Percentiles rank a stretch among this genome's conserved stretches.
phyloP scores from a whole-genome alignment of 2,888 invertebrate genomes.

The Lithophane ornitopus region DNA sequence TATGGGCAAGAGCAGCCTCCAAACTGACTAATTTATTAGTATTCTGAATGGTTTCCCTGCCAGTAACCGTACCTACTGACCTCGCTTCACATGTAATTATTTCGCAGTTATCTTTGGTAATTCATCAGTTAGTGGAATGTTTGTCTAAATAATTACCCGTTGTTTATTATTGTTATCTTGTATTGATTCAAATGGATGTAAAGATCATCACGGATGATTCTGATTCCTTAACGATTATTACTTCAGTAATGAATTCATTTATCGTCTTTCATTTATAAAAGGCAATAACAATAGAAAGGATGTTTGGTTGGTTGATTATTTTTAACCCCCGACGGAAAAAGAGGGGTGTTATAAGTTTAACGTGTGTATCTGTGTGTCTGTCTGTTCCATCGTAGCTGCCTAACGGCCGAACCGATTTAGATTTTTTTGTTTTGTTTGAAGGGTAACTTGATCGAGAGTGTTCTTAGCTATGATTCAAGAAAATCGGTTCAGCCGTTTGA shows the following conservation, averaged over 20 bases:
- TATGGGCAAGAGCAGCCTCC: conserved; percentile 5
- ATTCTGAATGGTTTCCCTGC: conserved; percentile 46
- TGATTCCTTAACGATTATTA: conserved; percentile 6
- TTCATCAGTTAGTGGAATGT: conserved; percentile 27
- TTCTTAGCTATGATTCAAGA: too few relatives aligned
- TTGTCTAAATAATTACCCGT: conserved; percentile 25
- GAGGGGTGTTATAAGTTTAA: too few relatives aligned
- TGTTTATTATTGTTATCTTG: conserved; percentile 38
- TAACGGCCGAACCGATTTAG: too few relatives aligned
- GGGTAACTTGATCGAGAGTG: too few relatives aligned
- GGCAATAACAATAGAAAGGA: too few relatives aligned
- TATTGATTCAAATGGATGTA: conserved; percentile 27
- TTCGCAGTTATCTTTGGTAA: conserved; percentile 37
- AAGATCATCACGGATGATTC: conserved; percentile 2
- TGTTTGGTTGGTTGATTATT: too few relatives aligned
- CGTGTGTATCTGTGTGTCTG: too few relatives aligned
- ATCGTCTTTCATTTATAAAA: conserved; percentile 22
- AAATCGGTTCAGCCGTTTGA: too few relatives aligned
- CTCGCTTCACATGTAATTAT: conserved; percentile 46
- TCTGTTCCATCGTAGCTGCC: too few relatives aligned
- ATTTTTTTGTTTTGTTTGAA: too few relatives aligned
- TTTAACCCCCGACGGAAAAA: too few relatives aligned
- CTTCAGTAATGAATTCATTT: not conserved
- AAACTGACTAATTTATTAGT: conserved; percentile 52
- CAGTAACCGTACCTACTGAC: conserved; percentile 29